A percentile compares a stretch with the other conserved stretches of the same genome.
Evolutionary conservation across 2,888 invertebrate species (phyloP).

Genomic region (Halictus ligatus): DNA sequence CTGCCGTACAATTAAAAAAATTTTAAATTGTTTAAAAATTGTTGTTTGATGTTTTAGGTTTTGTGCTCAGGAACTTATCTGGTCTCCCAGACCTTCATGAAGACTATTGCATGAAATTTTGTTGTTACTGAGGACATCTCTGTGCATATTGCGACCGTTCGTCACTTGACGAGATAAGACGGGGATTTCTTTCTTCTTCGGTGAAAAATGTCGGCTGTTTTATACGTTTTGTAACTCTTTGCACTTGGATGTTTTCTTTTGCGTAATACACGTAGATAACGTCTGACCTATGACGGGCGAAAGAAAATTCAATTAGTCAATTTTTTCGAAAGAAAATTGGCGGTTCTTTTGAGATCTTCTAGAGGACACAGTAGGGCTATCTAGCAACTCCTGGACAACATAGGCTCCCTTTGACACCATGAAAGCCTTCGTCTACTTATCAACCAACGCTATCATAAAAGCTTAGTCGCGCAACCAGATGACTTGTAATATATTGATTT

Average conservation of each 20-base stretch:
- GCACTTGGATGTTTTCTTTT: background rate
- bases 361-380: no score
- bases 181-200: background rate
- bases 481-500: no score
- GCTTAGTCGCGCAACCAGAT: no score
- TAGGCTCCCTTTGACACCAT: no score
- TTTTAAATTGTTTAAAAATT: no score
- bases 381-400: no score
- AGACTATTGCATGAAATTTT: background rate
- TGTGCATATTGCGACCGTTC: background rate
- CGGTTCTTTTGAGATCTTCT: background rate
- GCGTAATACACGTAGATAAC: background rate
- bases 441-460: no score
- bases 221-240: background rate
- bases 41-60: no score
- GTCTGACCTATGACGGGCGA: background rate
- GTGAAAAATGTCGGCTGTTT: background rate
- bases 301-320: background rate
- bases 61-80: no score
- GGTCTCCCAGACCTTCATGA: background rate
- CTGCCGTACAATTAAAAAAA: no score
- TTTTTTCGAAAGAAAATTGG: background rate
- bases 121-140: background rate
- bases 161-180: background rate
- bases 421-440: no score